A percentile compares a stretch with the other conserved stretches of the same genome.
phyloP scores from a whole-genome alignment of 1,140 invertebrate species.

The Uloborus diversus region DNA sequence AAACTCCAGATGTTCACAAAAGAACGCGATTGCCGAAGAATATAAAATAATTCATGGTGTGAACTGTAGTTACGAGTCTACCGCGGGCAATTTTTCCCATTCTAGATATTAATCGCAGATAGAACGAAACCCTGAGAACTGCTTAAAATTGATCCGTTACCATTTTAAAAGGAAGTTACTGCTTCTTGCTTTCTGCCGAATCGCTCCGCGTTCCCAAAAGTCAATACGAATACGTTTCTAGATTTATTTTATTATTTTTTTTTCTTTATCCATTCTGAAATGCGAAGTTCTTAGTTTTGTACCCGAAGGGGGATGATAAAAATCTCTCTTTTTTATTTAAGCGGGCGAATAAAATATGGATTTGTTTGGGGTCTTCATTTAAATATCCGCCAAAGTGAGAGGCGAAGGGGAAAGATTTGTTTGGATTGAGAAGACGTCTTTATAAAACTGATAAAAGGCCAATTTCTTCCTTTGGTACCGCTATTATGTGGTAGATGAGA shows the following conservation, averaged over 20 bases:
- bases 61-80: slow-evolving; percentile 23
- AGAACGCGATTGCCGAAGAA: not conserved
- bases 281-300: slow-evolving; percentile 22
- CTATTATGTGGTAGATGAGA: not conserved
- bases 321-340: slow-evolving; percentile 25
- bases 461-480: slow-evolving; percentile 5
- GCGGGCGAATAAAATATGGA: slow-evolving; percentile 43
- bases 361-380: slow-evolving; percentile 40
- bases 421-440: slow-evolving; percentile 10
- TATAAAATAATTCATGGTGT: slow-evolving; percentile 13
- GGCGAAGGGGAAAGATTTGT: slow-evolving; percentile 10
- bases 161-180: not conserved
- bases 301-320: slow-evolving; percentile 9
- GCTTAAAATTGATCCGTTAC: slow-evolving; percentile 38
- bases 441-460: slow-evolving; percentile 36
- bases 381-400: slow-evolving; percentile 16
- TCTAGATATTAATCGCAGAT: slow-evolving; percentile 31
- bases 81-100: slow-evolving; percentile 34
- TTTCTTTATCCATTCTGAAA: not conserved
- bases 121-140: slow-evolving; percentile 10
- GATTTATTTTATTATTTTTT: slow-evolving; percentile 7
- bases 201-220: slow-evolving; percentile 11
- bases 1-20: slow-evolving; percentile 29
- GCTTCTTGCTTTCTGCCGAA: slow-evolving; percentile 10
- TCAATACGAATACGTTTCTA: too few relatives aligned